These are phyloP conservation scores for Channa striata DNA, from an alignment of 2,797 vertebrate species.

Conservation along the genomic window DNA sequence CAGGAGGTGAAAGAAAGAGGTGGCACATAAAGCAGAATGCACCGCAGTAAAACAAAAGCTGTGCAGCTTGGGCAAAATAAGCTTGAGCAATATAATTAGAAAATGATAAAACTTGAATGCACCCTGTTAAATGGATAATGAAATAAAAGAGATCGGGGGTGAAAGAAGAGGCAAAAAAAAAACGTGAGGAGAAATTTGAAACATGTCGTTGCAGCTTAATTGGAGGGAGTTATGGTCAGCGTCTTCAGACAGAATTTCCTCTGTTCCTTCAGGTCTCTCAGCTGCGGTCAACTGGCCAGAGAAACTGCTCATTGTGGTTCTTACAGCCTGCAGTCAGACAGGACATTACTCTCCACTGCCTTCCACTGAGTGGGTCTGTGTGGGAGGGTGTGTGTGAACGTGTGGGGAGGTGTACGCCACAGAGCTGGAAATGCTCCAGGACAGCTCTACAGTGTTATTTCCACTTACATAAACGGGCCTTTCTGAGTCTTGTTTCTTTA, in stretches of 20 bases:
- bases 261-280: conserved; percentile 29
- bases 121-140: conserved; percentile 44
- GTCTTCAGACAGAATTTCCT: conserved; percentile 37
- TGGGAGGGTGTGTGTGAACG: conserved; percentile 67
- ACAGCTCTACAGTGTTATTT: conserved; percentile 45
- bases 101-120: conserved; percentile 59
- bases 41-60: conserved; percentile 1
- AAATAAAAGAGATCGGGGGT: conserved; percentile 32
- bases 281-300: conserved; percentile 57
- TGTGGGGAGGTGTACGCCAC: conserved; percentile 55
- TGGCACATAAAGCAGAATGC: background rate
- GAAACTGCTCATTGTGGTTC: conserved; percentile 61
- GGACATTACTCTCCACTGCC: conserved; percentile 68
- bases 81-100: conserved; percentile 42
- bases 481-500: conserved; percentile 20
- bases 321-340: conserved; percentile 60
- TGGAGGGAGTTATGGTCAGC: conserved; percentile 6
- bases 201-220: conserved; percentile 29
- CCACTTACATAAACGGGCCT: conserved; percentile 53
- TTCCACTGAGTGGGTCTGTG: conserved; percentile 59
- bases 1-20: background rate
- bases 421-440: conserved; percentile 62
- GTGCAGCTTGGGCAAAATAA: conserved; percentile 24
- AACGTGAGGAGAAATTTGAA: conserved; percentile 29
- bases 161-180: conserved; percentile 7